These are phyloP conservation scores for Lepidurus couesii DNA, from an alignment of 1,140 invertebrate species.

Conservation along the genomic window DNA sequence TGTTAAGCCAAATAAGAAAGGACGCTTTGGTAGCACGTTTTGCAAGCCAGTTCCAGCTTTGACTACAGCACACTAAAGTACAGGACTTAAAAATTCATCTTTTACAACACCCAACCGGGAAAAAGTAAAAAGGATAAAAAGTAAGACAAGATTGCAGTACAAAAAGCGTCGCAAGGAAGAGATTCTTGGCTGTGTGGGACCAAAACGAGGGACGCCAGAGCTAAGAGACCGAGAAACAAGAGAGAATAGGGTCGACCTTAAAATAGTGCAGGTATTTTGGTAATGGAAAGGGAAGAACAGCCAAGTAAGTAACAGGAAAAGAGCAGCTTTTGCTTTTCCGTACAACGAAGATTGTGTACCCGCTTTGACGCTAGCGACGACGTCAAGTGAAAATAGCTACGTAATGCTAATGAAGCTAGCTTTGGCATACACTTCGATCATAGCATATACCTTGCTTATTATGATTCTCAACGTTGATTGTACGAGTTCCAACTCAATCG, in stretches of 20 bases:
- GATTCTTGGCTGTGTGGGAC: neutral
- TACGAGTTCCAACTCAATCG: neutral
- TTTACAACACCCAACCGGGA: neutral
- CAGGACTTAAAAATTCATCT: neutral
- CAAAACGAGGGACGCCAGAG: conserved; percentile 7
- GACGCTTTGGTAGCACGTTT: neutral
- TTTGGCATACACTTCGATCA: neutral
- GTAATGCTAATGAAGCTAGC: neutral
- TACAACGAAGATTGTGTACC: neutral
- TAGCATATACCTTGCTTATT: neutral
- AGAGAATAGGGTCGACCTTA: conserved; percentile 13
- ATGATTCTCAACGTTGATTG: neutral
- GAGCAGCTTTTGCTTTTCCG: neutral
- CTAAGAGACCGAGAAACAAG: conserved; percentile 1
- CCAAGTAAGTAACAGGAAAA: conserved; percentile 15
- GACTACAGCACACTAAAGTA: neutral
- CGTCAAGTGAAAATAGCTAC: neutral
- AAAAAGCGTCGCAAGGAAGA: conserved; percentile 1
- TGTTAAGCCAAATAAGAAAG: neutral
- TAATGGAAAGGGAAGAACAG: neutral
- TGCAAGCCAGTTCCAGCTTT: neutral
- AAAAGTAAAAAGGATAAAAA: neutral
- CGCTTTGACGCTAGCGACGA: neutral
- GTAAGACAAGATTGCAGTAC: neutral
- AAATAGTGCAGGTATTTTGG: conserved; percentile 19